A percentile compares a stretch with the other conserved stretches of the same genome.
Conservation (phyloP, 2,113 vertebrate genomes). For the Podocnemis expansa region DNA sequence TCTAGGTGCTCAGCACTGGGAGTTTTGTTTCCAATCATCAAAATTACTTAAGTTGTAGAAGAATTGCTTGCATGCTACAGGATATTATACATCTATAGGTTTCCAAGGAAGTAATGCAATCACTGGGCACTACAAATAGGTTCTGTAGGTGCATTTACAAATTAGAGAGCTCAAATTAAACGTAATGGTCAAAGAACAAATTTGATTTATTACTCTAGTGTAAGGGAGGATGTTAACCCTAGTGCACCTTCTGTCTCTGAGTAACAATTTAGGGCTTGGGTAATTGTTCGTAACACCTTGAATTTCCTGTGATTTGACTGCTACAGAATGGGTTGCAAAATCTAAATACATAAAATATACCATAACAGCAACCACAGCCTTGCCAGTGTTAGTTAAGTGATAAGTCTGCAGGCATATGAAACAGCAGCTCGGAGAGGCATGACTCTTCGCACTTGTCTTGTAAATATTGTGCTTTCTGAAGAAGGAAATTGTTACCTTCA, state of each 20-base stretch:
- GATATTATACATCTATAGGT: neutral
- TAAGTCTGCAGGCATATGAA: no score
- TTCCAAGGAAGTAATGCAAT: neutral
- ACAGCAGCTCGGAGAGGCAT: neutral
- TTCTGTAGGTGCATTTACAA: neutral
- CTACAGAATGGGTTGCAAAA: neutral
- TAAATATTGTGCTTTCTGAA: neutral
- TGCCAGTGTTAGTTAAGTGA: neutral
- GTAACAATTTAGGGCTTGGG: neutral
- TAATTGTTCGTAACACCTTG: neutral
- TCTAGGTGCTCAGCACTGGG: neutral
- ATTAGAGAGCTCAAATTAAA: no score
- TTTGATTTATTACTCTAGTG: neutral
- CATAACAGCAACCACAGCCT: neutral
- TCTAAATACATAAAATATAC: neutral
- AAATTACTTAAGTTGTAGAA: neutral
- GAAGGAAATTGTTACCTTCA: constrained; percentile 81
- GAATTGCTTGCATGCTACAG: rapidly evolving
- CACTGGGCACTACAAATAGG: neutral
- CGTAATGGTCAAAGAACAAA: neutral
- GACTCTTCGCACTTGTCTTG: neutral
- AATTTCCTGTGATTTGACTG: neutral
- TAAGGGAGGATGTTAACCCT: neutral
- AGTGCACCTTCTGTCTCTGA: neutral
- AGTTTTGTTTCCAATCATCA: neutral